A percentile compares a stretch with the other conserved stretches of the same genome.
Conservation (phyloP, 1,140 invertebrate genomes). For the Latrodectus geometricus region DNA sequence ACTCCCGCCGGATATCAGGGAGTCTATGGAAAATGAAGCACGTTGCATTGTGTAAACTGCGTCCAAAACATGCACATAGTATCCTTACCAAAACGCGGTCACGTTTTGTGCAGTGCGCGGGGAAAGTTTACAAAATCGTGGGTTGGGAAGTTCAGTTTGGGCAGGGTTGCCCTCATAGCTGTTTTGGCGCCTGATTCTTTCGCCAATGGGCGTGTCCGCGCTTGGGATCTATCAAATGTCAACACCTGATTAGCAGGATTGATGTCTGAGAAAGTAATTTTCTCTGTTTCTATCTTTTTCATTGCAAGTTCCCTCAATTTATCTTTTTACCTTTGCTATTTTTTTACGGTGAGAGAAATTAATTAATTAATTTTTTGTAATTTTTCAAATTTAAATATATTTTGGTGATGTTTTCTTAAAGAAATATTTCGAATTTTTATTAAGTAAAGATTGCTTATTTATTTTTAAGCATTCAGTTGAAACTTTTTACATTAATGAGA, state of each 20-base stretch:
- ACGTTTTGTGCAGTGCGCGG: background rate
- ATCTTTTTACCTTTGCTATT: background rate
- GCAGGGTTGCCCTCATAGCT: background rate
- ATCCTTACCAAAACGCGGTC: background rate
- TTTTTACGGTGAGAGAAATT: background rate
- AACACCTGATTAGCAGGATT: background rate
- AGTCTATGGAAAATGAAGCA: constrained; percentile 44
- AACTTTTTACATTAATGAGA: no score
- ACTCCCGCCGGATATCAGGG: constrained; percentile 34
- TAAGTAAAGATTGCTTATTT: background rate
- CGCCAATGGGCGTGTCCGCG: constrained; percentile 5
- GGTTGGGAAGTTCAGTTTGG: constrained; percentile 2
- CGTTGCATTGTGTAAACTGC: constrained; percentile 32
- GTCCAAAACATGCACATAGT: constrained; percentile 11
- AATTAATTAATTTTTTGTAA: background rate
- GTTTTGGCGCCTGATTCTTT: constrained; percentile 15
- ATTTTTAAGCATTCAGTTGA: no score
- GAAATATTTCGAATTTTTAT: background rate
- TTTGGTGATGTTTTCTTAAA: background rate
- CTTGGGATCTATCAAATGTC: background rate
- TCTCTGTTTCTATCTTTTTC: background rate
- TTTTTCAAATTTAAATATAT: no score
- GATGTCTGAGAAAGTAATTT: background rate
- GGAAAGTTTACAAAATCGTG: background rate
- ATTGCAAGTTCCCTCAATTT: background rate